These are phyloP conservation scores for Rhyacophila evoluta DNA, from an alignment of 2,888 invertebrate species.

Conservation along the genomic window DNA sequence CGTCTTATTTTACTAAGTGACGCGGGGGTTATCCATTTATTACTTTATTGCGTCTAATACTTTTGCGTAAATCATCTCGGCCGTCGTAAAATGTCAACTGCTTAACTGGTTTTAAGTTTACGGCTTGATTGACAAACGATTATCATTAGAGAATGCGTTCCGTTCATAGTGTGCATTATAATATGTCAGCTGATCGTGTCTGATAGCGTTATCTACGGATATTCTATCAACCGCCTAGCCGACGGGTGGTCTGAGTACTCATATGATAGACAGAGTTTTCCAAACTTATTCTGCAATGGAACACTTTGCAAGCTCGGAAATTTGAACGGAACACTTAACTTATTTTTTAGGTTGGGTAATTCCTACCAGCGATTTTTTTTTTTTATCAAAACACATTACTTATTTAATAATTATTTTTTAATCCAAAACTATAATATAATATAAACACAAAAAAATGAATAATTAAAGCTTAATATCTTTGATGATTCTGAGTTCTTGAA, in stretches of 20 bases:
- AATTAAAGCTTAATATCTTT: too few species aligned
- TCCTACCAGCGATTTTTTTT: too few species aligned
- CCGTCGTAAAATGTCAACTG: constrained; percentile 4
- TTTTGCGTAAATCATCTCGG: constrained; percentile 14
- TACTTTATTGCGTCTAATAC: not conserved
- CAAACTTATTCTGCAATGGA: too few species aligned
- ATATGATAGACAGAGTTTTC: too few species aligned
- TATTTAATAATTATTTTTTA: too few species aligned
- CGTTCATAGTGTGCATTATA: constrained; percentile 14
- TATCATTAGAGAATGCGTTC: constrained; percentile 18
- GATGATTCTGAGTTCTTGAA: too few species aligned
- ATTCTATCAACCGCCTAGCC: constrained; percentile 26
- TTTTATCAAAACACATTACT: too few species aligned
- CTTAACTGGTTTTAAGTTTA: constrained; percentile 20
- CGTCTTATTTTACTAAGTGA: not conserved
- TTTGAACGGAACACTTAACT: too few species aligned
- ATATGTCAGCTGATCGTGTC: constrained; percentile 37
- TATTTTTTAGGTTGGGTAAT: too few species aligned
- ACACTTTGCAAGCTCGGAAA: too few species aligned
- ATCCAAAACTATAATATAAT: too few species aligned
- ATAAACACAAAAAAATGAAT: too few species aligned
- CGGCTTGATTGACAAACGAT: constrained; percentile 17
- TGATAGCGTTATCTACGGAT: constrained; percentile 40
- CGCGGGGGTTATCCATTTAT: not conserved
- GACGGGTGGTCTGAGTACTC: constrained; percentile 33